Conservation (phyloP, 1,140 invertebrate species). For the Caenorhabditis latens region DNA sequence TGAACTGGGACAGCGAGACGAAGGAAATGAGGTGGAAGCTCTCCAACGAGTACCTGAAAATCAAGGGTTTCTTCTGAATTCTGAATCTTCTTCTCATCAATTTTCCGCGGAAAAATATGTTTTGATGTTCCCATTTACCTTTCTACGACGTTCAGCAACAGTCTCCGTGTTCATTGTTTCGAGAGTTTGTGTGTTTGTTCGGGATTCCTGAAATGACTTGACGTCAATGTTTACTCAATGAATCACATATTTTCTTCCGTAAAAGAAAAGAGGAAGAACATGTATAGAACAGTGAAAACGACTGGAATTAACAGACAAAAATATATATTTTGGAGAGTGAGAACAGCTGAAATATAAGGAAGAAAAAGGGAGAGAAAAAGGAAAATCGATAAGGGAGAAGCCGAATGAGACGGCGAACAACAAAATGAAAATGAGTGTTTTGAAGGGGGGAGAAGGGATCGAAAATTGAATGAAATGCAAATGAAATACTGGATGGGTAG, state of each 20-base stretch:
- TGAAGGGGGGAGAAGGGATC: background rate
- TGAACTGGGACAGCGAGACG: slow-evolving; percentile 79
- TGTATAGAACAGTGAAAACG: background rate
- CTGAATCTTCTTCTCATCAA: background rate
- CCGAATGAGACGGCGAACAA: background rate
- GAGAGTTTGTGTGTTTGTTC: background rate
- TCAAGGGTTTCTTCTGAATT: slow-evolving; percentile 22
- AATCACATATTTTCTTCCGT: background rate
- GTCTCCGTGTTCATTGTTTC: slow-evolving; percentile 54
- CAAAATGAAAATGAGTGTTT: background rate
- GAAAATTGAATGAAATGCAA: background rate
- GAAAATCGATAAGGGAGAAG: slow-evolving; percentile 42
- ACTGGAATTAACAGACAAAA: background rate
- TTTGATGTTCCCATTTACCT: slow-evolving; percentile 37
- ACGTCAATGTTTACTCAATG: slow-evolving; percentile 13
- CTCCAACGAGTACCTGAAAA: slow-evolving; percentile 82
- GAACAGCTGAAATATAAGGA: background rate
- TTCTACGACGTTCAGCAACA: slow-evolving; percentile 60
- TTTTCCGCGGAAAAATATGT: background rate
- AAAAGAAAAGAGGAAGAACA: background rate
- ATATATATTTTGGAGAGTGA: background rate
- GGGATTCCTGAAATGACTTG: slow-evolving; percentile 6
- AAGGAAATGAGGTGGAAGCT: slow-evolving; percentile 87
- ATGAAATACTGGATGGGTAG: background rate
- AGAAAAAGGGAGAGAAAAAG: background rate